Conservation (phyloP, 2,113 vertebrate species). For the Trachemys scripta region DNA sequence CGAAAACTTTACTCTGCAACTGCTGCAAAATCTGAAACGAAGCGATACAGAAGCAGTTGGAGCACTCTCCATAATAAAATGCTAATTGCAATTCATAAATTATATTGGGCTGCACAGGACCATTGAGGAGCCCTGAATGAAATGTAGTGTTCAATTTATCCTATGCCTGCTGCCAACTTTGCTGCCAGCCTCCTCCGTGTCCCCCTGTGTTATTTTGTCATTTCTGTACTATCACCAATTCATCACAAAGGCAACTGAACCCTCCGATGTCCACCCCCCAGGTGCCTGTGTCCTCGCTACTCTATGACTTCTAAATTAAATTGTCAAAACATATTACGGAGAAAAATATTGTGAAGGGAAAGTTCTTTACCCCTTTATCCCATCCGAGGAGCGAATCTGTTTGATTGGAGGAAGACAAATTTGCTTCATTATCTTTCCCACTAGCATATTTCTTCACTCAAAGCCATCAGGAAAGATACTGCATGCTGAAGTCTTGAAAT, state of each 20-base stretch:
- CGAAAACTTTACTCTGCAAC: not conserved
- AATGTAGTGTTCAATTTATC: constrained; percentile 66
- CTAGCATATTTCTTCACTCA: constrained; percentile 45
- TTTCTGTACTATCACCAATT: constrained; percentile 72
- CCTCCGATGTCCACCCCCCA: constrained; percentile 66
- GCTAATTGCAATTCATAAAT: constrained; percentile 71
- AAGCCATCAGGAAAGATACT: constrained; percentile 20
- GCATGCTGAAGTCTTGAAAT: not conserved
- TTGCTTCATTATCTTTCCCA: constrained; percentile 59
- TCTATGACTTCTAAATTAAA: constrained; percentile 77
- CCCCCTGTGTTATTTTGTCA: constrained; percentile 73
- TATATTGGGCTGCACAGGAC: constrained; percentile 14
- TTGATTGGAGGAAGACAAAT: constrained; percentile 47
- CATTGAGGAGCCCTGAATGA: constrained; percentile 54
- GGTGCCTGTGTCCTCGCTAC: constrained; percentile 67
- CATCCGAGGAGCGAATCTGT: not conserved
- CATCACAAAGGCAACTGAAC: constrained; percentile 72
- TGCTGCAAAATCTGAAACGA: not conserved
- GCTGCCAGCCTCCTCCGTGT: constrained; percentile 66
- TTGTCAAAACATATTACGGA: constrained; percentile 74
- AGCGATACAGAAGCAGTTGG: accelerated
- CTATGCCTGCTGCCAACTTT: not conserved
- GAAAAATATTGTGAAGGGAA: constrained; percentile 38
- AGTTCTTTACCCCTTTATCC: constrained; percentile 65
- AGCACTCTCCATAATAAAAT: constrained; percentile 19